Evolutionary conservation across 2,888 invertebrate species (phyloP), one percentile per base, ranked within the genome.

Genomic region (Eurois occulta): DNA sequence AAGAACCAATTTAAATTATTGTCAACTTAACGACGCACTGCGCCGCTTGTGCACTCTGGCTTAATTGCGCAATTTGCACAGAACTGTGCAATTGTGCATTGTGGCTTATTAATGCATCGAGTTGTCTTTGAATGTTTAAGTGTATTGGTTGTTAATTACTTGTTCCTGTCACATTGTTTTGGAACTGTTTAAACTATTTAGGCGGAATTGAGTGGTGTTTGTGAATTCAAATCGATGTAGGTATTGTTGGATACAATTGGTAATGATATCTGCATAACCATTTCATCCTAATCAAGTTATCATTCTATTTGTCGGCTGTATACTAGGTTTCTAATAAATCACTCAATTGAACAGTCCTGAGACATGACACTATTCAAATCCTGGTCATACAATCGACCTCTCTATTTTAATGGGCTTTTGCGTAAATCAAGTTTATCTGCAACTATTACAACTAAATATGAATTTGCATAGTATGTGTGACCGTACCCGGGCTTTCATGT

Each of bases 1-100:
- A 84, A 82, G 88, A 86, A 88, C 87, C 88, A 90, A 90, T 91
- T 91, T 91, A 91, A 89, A 91, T 91, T 91, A 91, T 90, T 90
- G 91, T 90, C 88, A 89, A 90, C 88, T 89, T 86, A 89, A 89
- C 87, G 89, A 88, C 88, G 87, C 83, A 83, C 78, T 79, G 77
- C 82, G 81, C 81, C 74, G 81, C 76, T 82, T 75, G 80, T 80
- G 86, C 86, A 85, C 84, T 89, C 79, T 68, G 78, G 65, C 75
- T 87, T 87, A 89, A 89, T 89, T 89, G 88, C 81, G 67, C 89
- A 78, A 88, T 89, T 88, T 89, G 89, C 82, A 86, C 85, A 77
- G 80, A 65, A 65, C 65, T 65, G 65, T 65, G 65, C 65, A 86
- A 82, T 83, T 82, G 76, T 86, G 85, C 80, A 85, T 80, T 87